These are phyloP conservation scores for Otocyon megalotis DNA, from an alignment of 2,113 vertebrate species.

Conservation along the genomic window DNA sequence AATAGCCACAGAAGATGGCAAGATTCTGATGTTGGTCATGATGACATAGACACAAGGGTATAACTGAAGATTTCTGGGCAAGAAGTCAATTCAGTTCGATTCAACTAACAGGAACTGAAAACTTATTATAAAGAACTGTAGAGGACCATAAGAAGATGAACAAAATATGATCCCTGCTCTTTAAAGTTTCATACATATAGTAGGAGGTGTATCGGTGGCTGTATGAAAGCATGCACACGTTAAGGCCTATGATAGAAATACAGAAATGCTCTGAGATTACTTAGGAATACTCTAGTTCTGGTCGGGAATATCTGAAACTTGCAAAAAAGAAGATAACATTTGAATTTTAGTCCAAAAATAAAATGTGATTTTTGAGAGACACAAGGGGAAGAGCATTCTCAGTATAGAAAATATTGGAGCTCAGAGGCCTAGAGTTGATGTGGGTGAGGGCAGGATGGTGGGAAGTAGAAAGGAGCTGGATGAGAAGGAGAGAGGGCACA, in stretches of 20 bases:
- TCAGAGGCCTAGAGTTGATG: neutral
- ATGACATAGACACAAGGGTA: neutral
- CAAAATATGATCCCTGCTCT: neutral
- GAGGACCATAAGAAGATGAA: neutral
- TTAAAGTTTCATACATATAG: neutral
- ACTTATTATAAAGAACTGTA: neutral
- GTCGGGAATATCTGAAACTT: neutral
- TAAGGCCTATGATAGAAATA: neutral
- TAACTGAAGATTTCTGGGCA: neutral
- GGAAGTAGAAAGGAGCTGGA: neutral
- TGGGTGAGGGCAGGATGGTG: neutral
- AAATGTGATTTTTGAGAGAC: neutral
- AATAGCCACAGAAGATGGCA: neutral
- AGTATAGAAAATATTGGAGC: neutral
- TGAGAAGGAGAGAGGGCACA: neutral
- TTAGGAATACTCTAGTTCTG: neutral
- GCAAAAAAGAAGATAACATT: neutral
- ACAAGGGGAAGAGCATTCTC: neutral
- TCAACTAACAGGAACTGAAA: neutral
- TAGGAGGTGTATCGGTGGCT: neutral
- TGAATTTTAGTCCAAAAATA: slow-evolving; percentile 25
- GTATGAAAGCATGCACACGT: neutral
- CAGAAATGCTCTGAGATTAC: neutral
- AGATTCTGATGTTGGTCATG: neutral
- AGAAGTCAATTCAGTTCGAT: neutral